A percentile compares a stretch with the other conserved stretches of the same genome.
Evolutionary conservation across 2,888 invertebrate species (phyloP).

Genomic region (Acrobasis consociella): DNA sequence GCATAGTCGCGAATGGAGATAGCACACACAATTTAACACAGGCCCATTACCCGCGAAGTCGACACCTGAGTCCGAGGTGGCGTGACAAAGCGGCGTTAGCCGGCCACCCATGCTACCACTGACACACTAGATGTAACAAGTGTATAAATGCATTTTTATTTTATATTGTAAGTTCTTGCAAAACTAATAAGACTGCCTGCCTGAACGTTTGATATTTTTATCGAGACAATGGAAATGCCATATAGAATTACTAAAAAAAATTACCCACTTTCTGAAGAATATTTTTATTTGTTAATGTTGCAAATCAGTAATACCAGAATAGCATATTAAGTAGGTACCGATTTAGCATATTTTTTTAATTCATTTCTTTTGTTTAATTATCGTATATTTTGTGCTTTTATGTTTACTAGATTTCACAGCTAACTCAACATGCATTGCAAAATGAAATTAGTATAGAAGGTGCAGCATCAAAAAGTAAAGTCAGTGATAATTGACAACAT

Average conservation of each 20-base stretch:
- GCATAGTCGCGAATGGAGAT: constrained; percentile 50
- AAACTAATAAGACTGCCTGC: background rate
- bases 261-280: too few relatives aligned
- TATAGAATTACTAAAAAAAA: too few relatives aligned
- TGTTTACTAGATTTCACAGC: too few relatives aligned
- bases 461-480: constrained; percentile 47
- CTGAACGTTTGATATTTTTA: constrained; percentile 29
- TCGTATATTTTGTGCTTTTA: too few relatives aligned
- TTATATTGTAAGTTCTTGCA: constrained; percentile 30
- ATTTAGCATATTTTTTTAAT: too few relatives aligned
- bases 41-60: constrained; percentile 48
- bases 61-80: constrained; percentile 50
- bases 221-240: too few relatives aligned
- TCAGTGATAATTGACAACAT: constrained; percentile 78
- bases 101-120: constrained; percentile 44
- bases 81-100: constrained; percentile 71
- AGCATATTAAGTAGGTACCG: too few relatives aligned
- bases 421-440: too few relatives aligned
- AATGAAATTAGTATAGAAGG: background rate
- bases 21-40: constrained; percentile 70
- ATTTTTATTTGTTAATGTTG: too few relatives aligned
- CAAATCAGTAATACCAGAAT: too few relatives aligned
- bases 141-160: constrained; percentile 50
- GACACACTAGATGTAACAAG: constrained; percentile 54
- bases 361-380: too few relatives aligned